phyloP scores from a whole-genome alignment of 2,797 vertebrate species.

The Acanthopagrus latus region DNA sequence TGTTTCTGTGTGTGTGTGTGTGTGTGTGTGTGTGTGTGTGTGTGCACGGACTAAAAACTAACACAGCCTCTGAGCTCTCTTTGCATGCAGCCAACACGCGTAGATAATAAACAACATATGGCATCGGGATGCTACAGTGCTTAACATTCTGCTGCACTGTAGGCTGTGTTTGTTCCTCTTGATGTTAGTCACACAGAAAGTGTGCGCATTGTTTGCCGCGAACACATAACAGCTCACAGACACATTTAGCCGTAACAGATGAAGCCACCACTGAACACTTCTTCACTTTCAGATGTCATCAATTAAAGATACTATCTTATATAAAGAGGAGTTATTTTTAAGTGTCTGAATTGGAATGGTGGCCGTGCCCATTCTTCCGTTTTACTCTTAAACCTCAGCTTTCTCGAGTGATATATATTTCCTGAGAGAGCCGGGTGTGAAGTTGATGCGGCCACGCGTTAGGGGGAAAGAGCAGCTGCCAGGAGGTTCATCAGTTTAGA shows the following conservation, averaged over 20 bases:
- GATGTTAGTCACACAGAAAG: constrained; percentile 22
- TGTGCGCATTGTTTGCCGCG: constrained; percentile 11
- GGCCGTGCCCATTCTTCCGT: too few relatives aligned
- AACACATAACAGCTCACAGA: constrained; percentile 8
- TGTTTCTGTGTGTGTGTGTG: constrained; percentile 1
- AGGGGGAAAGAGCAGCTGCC: not conserved
- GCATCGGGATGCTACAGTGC: constrained; percentile 25
- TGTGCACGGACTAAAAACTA: constrained; percentile 4
- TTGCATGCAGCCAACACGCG: constrained; percentile 38
- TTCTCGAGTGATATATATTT: constrained; percentile 15
- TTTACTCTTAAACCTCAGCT: not conserved
- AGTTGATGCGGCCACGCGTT: constrained; percentile 4
- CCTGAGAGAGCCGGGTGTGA: constrained; percentile 19
- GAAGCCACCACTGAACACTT: not conserved
- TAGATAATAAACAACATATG: constrained; percentile 54
- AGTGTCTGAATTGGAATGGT: not conserved
- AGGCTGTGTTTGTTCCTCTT: constrained; percentile 13
- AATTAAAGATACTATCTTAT: not conserved
- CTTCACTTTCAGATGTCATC: not conserved
- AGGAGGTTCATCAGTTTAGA: not conserved
- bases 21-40: not conserved
- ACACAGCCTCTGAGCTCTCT: constrained; percentile 45
- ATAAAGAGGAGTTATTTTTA: not conserved
- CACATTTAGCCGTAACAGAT: not conserved
- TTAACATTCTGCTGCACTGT: constrained; percentile 19